Conservation (phyloP, 2,888 invertebrate species). For the Ectropis crepuscularia region DNA sequence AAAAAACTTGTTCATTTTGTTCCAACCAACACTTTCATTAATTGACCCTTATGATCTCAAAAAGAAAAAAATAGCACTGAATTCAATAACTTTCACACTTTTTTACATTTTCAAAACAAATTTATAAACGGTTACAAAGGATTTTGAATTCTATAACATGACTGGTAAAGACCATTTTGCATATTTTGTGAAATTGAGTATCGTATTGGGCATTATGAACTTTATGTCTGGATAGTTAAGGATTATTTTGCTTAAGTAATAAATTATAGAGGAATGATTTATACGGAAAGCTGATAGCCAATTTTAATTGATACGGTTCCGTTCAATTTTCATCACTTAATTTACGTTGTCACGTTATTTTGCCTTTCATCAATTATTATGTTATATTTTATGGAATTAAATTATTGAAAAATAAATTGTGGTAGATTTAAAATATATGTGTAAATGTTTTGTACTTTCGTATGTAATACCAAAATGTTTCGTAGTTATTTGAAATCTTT, state of each 20-base stretch:
- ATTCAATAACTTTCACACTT: conserved; percentile 14
- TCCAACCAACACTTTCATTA: conserved; percentile 9
- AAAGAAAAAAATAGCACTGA: conserved; percentile 10
- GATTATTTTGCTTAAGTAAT: neutral
- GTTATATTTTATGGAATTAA: neutral
- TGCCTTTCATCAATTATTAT: neutral
- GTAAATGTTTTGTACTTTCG: no score
- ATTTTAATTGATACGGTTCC: conserved; percentile 23
- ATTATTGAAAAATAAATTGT: no score
- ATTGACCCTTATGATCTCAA: conserved; percentile 9
- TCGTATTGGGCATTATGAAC: neutral
- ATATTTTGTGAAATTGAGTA: no score
- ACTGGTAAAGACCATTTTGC: no score
- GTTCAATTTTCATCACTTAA: conserved; percentile 18
- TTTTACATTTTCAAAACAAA: neutral
- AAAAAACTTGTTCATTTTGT: conserved; percentile 25
- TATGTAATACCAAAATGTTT: no score
- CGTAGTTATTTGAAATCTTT: no score
- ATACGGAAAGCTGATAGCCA: conserved; percentile 18
- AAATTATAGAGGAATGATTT: conserved; percentile 5
- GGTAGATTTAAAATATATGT: no score
- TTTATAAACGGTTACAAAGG: no score
- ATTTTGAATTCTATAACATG: neutral
- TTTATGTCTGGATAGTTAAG: neutral
- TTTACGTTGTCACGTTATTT: conserved; percentile 6